These are phyloP conservation scores for Cordilura impudica DNA, from an alignment of 2,888 invertebrate genomes.

Conservation along the genomic window DNA sequence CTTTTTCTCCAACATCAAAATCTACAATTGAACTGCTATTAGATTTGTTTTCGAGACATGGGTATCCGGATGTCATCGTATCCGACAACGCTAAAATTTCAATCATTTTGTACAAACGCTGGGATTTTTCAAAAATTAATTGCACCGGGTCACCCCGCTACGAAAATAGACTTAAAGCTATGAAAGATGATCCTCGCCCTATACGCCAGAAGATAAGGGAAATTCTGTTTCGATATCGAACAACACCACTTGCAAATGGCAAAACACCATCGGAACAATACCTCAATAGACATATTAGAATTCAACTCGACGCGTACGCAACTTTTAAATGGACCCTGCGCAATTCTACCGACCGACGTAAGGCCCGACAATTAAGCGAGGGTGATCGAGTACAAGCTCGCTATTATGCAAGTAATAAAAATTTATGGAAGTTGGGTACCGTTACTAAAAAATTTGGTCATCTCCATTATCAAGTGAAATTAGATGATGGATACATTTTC, in stretches of 20 bases:
- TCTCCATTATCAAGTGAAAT: constrained; percentile 15
- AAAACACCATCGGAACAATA: constrained; percentile 50
- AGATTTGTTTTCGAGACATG: constrained; percentile 44
- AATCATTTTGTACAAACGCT: constrained; percentile 39
- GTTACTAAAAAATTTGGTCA: constrained; percentile 23
- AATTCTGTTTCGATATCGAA: constrained; percentile 35
- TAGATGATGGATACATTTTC: constrained; percentile 24
- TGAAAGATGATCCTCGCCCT: constrained; percentile 75
- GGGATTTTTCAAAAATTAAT: constrained; percentile 52
- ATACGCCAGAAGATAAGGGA: constrained; percentile 23
- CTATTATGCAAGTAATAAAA: constrained; percentile 22
- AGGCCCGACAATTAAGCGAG: background rate
- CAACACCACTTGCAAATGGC: constrained; percentile 39
- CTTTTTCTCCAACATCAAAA: constrained; percentile 34
- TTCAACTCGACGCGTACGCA: constrained; percentile 10
- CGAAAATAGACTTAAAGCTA: constrained; percentile 28
- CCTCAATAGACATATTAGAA: constrained; percentile 35
- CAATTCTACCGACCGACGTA: background rate
- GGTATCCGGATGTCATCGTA: constrained; percentile 50
- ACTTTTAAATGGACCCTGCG: background rate
- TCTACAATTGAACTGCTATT: constrained; percentile 44
- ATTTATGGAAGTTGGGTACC: constrained; percentile 5
- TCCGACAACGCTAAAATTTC: constrained; percentile 56
- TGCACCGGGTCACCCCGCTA: constrained; percentile 44
- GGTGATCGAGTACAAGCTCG: constrained; percentile 10